Base-by-base conservation (phyloP, 2,113 vertebrate genomes). In the Antechinus stuartii region DNA sequence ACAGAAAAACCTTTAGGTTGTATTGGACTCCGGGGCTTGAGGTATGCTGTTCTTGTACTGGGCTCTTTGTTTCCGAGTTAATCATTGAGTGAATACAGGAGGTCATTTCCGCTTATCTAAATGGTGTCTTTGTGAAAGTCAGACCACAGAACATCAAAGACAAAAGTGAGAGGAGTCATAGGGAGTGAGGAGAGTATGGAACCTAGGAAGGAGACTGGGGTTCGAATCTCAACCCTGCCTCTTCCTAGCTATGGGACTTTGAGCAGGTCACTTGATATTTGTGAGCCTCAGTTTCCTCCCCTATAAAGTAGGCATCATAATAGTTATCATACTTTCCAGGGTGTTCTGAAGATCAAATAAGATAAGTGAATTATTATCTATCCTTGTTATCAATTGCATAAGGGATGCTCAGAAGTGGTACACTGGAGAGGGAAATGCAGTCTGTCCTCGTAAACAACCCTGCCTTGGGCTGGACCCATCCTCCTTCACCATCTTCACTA, bases 81-180 rank as follows among this genome's bases (percentile, higher is more conserved):
- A 84, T 96, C 93, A 14, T 19, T 46, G 89, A 11, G 95, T 93
- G 55, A 96, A 93, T 94, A 95, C 46, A 92, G 24, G 89, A 94
- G 92, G 91, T 84, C 95, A 84, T n/a, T 6, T 54, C 22, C 30
- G 91, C 49, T 10, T 90, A n/a, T 46, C 49, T 25, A 91, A 23
- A 90, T 68, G 42, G 22, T 68, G 52, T 94, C 91, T 53, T 42
- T 52, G n/a, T 57, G 42, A 94, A 93, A 93, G 93, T 90, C 1
- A 26, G n/a, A 54, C 93, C 68, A 50, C 1, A 91, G 1, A 84
- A 42, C 6, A 42, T 42, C 68, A 84, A 42, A 84, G 35, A 84
- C 68, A 42, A 84, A 42, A n/a, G 22, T 42, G 68, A 42, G 19
- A 42, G n/a, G 35, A 42, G n/a, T 22, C 68, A 84, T 8, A 19